These are phyloP conservation scores for Oxyura jamaicensis DNA, from an alignment of 2,113 vertebrate species.

Conservation along the genomic window DNA sequence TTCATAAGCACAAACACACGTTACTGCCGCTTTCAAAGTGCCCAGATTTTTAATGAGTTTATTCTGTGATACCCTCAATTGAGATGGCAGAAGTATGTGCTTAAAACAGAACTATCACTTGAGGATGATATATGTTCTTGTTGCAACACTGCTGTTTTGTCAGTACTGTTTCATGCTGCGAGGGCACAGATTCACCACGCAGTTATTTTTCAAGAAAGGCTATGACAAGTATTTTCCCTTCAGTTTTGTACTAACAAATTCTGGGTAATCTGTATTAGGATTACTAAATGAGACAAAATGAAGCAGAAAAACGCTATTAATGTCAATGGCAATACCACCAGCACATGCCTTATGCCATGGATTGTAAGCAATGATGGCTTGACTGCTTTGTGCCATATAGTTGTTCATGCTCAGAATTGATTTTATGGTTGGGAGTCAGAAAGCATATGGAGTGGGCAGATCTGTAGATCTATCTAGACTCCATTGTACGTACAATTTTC, in stretches of 20 bases:
- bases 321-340: background rate
- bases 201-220: background rate
- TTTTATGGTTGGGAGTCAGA: background rate
- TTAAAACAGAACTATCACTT: background rate
- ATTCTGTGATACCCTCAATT: background rate
- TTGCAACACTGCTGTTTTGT: background rate
- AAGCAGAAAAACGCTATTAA: conserved; percentile 9
- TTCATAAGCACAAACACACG: background rate
- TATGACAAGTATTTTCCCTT: background rate
- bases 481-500: background rate
- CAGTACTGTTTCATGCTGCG: background rate
- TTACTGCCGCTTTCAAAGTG: background rate
- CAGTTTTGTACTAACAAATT: background rate
- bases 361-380: background rate
- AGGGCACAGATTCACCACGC: background rate
- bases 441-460: background rate
- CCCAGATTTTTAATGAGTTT: background rate
- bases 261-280: background rate
- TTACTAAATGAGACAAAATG: conserved; percentile 22
- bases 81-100: background rate
- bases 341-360: background rate
- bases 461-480: background rate
- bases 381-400: background rate
- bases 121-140: background rate
- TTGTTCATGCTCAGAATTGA: background rate